Base-by-base conservation (phyloP, 2,797 vertebrate genomes). In the Anguilla pacifica region DNA sequence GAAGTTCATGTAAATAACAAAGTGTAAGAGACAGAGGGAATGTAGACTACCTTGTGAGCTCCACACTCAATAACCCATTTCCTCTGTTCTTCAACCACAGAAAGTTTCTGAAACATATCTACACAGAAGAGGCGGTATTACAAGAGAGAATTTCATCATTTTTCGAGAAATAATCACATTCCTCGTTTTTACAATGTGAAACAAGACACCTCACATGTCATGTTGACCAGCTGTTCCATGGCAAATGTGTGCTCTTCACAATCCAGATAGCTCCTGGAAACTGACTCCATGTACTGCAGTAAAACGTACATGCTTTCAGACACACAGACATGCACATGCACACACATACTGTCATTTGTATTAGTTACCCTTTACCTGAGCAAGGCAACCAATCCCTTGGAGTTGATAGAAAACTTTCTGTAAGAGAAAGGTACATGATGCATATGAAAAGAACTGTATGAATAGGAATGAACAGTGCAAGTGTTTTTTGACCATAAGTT, bases 101-200 rank as follows among this genome's bases (percentile, higher is more conserved):
- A 95, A 81, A 98, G 92, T 91, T 98, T 99, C 94, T 98, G 97
- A 93, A 98, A 97, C 92, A 98, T 96, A 93, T 97, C 97, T 98
- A 85, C 64, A 81, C 79, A 88, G 72, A 43, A 51, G 19, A 81
- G 5, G 55, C 57, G 57, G 0, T 13, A 55, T 49, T 70, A 55
- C 19, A 2, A 10, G 0, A 31, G 19, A 39, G 25, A 19, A 13
- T 59, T n/a, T 51, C 53, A 87, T 59, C 11, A 31, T 83, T 84
- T 67, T 17, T 17, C 64, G 49, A 51, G 15, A 13, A 25, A 31
- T 86, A 49, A 57, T 28, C 15, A 35, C 22, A 11, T n/a, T 51
- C n/a, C 49, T 53, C 67, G 81, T n/a, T 72, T 64, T n/a, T 19
- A 19, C 46, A 39, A 22, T 17, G 74, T 10, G 9, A 74, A 22